phyloP scores from a whole-genome alignment of 2,113 vertebrate species.

The Labrus mixtus region DNA sequence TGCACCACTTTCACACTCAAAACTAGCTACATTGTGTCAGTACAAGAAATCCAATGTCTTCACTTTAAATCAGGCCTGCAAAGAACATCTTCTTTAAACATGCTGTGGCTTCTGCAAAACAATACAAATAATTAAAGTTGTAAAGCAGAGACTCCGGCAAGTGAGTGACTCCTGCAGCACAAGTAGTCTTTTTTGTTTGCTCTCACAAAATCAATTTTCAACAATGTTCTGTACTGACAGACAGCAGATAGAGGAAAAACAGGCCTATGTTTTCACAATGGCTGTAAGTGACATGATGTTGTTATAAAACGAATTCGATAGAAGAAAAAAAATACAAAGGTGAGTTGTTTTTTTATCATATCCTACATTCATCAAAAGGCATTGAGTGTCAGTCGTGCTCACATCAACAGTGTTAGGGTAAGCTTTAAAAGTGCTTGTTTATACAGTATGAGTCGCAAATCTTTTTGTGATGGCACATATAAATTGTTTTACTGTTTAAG shows the following conservation, averaged over 20 bases:
- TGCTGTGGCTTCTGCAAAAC: background rate
- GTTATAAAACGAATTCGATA: slow-evolving; percentile 11
- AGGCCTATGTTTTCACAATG: background rate
- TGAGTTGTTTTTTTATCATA: background rate
- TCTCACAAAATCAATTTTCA: no score
- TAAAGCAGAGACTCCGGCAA: no score
- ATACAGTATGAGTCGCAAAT: no score
- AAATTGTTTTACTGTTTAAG: no score
- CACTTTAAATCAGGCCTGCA: background rate
- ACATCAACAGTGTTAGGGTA: no score
- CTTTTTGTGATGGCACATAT: no score
- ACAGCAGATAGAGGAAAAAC: slow-evolving; percentile 15
- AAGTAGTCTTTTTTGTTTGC: no score
- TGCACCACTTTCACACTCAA: background rate
- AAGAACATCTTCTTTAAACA: no score
- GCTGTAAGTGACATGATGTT: slow-evolving; percentile 14
- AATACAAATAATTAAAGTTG: background rate
- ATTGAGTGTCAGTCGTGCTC: no score
- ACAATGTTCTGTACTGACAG: background rate
- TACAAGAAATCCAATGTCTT: background rate
- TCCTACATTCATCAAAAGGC: no score
- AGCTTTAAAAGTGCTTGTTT: no score
- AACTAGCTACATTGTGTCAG: background rate
- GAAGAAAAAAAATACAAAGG: background rate
- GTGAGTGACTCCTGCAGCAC: no score